phyloP scores from a whole-genome alignment of 2,113 vertebrate genomes.

The Oryctolagus cuniculus region DNA sequence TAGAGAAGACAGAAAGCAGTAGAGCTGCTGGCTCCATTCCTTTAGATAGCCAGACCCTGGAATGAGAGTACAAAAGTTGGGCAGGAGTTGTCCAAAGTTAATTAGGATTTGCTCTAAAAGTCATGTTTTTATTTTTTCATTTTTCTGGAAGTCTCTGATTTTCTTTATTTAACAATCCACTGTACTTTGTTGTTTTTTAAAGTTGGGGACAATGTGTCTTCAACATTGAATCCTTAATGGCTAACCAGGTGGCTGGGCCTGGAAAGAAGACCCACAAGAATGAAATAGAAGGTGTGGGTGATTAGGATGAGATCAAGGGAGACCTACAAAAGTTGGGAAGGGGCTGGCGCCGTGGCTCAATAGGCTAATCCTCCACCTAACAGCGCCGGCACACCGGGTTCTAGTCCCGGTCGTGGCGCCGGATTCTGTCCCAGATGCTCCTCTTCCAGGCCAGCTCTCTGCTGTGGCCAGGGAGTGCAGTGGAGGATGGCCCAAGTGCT shows the following conservation, averaged over 20 bases:
- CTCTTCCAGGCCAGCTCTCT: too few species aligned
- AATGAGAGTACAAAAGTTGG: not conserved
- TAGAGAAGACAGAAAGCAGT: not conserved
- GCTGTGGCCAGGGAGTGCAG: too few species aligned
- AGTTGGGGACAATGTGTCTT: not conserved
- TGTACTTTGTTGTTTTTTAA: not conserved
- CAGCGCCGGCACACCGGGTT: too few species aligned
- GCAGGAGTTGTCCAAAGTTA: not conserved
- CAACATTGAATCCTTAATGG: not conserved
- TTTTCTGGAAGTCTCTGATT: not conserved
- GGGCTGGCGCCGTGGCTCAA: too few species aligned
- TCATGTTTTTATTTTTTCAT: not conserved
- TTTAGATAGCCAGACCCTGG: not conserved
- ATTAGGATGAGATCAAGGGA: not conserved
- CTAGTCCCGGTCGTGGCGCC: too few species aligned
- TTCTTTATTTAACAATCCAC: not conserved
- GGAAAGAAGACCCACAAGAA: not conserved
- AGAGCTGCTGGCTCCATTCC: not conserved
- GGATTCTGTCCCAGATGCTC: too few species aligned
- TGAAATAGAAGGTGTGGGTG: not conserved
- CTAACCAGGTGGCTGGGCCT: not conserved
- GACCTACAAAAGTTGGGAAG: too few species aligned
- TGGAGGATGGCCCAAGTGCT: too few species aligned
- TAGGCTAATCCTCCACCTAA: too few species aligned
- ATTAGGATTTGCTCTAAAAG: slow-evolving; percentile 23